These are phyloP conservation scores for Machimus atricapillus DNA, from an alignment of 2,888 invertebrate genomes.

Conservation along the genomic window DNA sequence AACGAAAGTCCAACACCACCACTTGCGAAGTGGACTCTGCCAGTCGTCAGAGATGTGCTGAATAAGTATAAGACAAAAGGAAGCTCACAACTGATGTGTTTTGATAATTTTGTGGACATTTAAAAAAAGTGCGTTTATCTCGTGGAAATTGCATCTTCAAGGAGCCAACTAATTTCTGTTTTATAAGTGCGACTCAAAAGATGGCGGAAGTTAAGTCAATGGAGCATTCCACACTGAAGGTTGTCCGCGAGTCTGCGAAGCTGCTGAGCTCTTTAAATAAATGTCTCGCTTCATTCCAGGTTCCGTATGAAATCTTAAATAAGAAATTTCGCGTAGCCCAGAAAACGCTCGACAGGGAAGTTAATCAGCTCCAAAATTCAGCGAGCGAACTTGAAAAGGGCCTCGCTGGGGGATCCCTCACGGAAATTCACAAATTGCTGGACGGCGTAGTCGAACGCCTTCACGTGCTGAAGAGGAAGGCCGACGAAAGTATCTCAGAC, in stretches of 20 bases:
- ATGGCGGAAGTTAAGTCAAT: slow-evolving; percentile 94
- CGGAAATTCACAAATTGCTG: slow-evolving; percentile 80
- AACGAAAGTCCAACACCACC: not conserved
- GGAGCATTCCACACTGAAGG: slow-evolving; percentile 96
- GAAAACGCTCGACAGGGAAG: slow-evolving; percentile 91
- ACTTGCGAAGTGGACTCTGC: not conserved
- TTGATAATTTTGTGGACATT: not conserved
- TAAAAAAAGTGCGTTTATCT: not conserved
- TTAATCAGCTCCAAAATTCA: slow-evolving; percentile 83
- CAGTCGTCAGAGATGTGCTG: not conserved
- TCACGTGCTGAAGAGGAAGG: slow-evolving; percentile 89
- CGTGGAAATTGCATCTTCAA: not conserved
- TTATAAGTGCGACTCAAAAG: slow-evolving; percentile 49
- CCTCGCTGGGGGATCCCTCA: slow-evolving; percentile 53
- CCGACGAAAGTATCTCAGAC: slow-evolving; percentile 91
- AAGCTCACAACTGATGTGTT: not conserved
- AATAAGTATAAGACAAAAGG: not conserved
- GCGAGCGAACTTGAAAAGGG: slow-evolving; percentile 71
- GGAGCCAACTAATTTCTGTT: not conserved
- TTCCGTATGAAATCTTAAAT: slow-evolving; percentile 97
- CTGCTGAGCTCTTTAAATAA: not conserved
- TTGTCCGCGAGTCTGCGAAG: slow-evolving; percentile 53
- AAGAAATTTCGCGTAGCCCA: slow-evolving; percentile 96
- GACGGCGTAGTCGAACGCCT: slow-evolving; percentile 91
- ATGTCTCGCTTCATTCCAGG: slow-evolving; percentile 64